Conservation (phyloP, 2,113 vertebrate species). For the Salvelinus namaycush region DNA sequence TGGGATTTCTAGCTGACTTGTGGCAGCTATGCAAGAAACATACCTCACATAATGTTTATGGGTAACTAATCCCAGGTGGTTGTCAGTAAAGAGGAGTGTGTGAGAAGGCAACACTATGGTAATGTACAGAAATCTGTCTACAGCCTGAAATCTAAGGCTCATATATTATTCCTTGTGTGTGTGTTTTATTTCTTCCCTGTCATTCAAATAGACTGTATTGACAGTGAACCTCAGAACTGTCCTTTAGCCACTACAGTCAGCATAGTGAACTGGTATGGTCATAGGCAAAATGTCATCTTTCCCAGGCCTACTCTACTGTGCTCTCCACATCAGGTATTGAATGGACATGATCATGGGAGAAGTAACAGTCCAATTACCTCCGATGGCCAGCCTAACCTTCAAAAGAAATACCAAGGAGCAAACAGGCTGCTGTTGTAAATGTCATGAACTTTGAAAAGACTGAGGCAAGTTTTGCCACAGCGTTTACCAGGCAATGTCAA, state of each 20-base stretch:
- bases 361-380: conserved; percentile 58
- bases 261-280: conserved; percentile 1
- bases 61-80: background rate
- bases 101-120: background rate
- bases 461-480: conserved; percentile 53
- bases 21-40: background rate
- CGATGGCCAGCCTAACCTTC: conserved; percentile 73
- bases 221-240: too few relatives aligned
- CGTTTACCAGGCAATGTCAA: conserved; percentile 58
- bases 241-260: background rate
- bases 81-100: background rate
- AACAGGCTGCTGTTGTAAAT: conserved; percentile 67
- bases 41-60: background rate
- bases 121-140: background rate
- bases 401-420: conserved; percentile 72
- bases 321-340: conserved; percentile 49
- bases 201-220: background rate
- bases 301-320: conserved; percentile 24
- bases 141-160: background rate
- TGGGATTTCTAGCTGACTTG: background rate
- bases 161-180: background rate
- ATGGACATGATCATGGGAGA: conserved; percentile 38
- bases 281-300: background rate
- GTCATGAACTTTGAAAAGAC: conserved; percentile 77
- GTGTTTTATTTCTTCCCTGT: background rate